A percentile compares a stretch with the other conserved stretches of the same genome.
These are phyloP conservation scores for Spialia ferax DNA, from an alignment of 2,888 invertebrate genomes.

Conservation along the genomic window DNA sequence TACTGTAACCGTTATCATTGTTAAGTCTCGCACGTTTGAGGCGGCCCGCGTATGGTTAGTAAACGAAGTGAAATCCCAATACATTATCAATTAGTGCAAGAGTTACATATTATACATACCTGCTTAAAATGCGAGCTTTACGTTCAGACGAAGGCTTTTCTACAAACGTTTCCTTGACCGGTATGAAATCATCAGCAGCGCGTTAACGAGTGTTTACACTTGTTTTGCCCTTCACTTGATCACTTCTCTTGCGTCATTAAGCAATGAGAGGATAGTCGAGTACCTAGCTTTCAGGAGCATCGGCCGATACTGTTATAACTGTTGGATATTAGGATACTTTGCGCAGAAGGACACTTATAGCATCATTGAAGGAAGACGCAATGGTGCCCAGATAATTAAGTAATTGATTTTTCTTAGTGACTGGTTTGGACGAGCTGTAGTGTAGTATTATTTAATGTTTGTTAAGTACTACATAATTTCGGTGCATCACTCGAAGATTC, in stretches of 20 bases:
- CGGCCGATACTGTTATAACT: slow-evolving; percentile 54
- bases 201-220: slow-evolving; percentile 71
- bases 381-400: too few relatives aligned
- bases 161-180: slow-evolving; percentile 75
- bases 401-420: too few relatives aligned
- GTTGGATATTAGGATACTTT: slow-evolving; percentile 41
- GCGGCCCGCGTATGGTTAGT: slow-evolving; percentile 18
- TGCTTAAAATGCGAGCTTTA: slow-evolving; percentile 33
- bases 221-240: slow-evolving; percentile 68
- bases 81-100: slow-evolving; percentile 36
- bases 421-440: too few relatives aligned
- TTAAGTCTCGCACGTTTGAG: slow-evolving; percentile 21
- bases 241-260: slow-evolving; percentile 65
- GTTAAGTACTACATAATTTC: too few relatives aligned
- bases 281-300: slow-evolving; percentile 61
- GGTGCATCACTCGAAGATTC: too few relatives aligned
- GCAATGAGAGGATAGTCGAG: slow-evolving; percentile 60
- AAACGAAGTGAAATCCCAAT: slow-evolving; percentile 32
- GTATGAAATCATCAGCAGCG: slow-evolving; percentile 74
- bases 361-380: neutral
- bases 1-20: slow-evolving; percentile 46
- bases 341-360: neutral
- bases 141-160: slow-evolving; percentile 55
- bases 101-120: too few relatives aligned
- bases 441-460: too few relatives aligned